Evolutionary conservation across 2,888 invertebrate genomes (phyloP).

Genomic region (Mythimna impura): DNA sequence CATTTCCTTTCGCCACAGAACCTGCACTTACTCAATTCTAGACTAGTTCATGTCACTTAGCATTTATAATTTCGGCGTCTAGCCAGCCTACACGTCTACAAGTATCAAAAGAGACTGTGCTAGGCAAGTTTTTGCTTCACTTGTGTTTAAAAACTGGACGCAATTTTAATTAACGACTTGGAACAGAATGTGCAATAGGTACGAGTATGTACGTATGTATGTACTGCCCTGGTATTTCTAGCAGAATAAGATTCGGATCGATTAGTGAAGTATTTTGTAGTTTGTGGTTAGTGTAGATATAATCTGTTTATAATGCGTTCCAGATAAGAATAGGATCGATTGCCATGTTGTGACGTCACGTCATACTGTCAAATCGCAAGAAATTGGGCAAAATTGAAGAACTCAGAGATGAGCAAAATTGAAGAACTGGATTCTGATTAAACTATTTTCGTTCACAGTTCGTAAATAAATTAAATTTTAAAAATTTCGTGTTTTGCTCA

Average conservation of each 20-base stretch:
- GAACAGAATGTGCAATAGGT: slow-evolving; percentile 58
- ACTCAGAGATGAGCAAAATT: too few relatives aligned
- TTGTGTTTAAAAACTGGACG: slow-evolving; percentile 56
- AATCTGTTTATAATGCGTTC: too few relatives aligned
- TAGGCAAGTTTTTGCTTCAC: slow-evolving; percentile 57
- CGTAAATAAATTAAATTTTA: too few relatives aligned
- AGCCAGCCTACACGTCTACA: not conserved
- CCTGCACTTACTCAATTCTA: not conserved
- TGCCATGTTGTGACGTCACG: too few relatives aligned
- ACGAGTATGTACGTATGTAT: not conserved
- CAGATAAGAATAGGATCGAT: too few relatives aligned
- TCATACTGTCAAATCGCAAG: too few relatives aligned
- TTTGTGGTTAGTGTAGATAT: not conserved
- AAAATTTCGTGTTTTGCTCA: too few relatives aligned
- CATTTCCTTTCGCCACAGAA: slow-evolving; percentile 7
- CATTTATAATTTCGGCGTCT: slow-evolving; percentile 31
- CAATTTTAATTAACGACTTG: slow-evolving; percentile 59
- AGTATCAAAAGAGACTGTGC: slow-evolving; percentile 44
- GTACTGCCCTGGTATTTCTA: slow-evolving; percentile 46
- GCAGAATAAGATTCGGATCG: slow-evolving; percentile 52
- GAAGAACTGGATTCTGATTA: too few relatives aligned
- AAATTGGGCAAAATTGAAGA: too few relatives aligned
- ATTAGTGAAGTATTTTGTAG: slow-evolving; percentile 26
- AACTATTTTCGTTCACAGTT: too few relatives aligned
- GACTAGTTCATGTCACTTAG: slow-evolving; percentile 14